Evolutionary conservation across 2,888 invertebrate species (phyloP).

Genomic region (Phlogophora meticulosa): DNA sequence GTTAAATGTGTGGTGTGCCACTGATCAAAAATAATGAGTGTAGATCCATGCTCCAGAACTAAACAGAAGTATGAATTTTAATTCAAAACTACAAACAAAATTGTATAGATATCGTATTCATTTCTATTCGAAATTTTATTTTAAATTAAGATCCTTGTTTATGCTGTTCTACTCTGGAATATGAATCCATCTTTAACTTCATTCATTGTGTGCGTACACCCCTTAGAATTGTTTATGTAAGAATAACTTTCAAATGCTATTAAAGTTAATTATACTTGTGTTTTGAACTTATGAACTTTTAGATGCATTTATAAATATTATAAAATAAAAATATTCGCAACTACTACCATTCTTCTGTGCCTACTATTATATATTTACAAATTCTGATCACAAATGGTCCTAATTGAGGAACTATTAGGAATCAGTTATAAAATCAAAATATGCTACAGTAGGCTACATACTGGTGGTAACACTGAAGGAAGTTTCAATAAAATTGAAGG

Average conservation of each 20-base stretch:
- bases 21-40: background rate
- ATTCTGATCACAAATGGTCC: slow-evolving; percentile 6
- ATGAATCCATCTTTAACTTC: too few species aligned
- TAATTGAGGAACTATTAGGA: slow-evolving; percentile 4
- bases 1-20: background rate
- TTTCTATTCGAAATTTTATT: background rate
- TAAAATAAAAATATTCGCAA: background rate
- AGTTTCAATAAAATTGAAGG: too few species aligned
- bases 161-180: background rate
- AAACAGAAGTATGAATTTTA: background rate
- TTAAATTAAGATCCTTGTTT: background rate
- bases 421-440: background rate
- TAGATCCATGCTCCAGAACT: background rate
- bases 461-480: too few species aligned
- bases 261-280: slow-evolving; percentile 1
- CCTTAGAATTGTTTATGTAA: background rate
- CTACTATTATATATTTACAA: slow-evolving; percentile 18
- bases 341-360: slow-evolving; percentile 13
- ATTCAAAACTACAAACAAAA: too few species aligned
- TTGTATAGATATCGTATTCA: background rate
- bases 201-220: background rate
- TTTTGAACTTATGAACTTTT: slow-evolving; percentile 31
- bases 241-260: slow-evolving; percentile 13
- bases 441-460: background rate
- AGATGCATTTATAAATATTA: slow-evolving; percentile 37